Evolutionary conservation across 2,797 vertebrate genomes (phyloP).

Genomic region (Poeciliopsis turneri): DNA sequence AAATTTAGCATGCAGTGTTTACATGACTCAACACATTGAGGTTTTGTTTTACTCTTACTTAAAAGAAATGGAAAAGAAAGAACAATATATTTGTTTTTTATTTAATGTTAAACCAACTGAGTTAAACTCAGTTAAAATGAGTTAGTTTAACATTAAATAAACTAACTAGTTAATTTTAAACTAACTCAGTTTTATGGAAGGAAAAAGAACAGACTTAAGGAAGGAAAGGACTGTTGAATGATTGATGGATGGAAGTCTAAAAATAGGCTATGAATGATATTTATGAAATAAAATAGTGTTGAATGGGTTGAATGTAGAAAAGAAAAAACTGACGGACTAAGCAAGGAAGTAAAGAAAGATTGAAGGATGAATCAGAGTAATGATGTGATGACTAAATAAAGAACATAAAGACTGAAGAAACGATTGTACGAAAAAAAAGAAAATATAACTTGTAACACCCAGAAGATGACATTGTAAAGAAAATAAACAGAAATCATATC

Average conservation of each 20-base stretch:
- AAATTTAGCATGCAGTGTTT: not conserved
- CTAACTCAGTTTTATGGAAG: not conserved
- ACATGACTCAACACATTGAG: not conserved
- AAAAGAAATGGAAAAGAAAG: not conserved
- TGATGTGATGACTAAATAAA: not conserved
- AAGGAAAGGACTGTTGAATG: too few relatives aligned
- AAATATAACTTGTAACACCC: not conserved
- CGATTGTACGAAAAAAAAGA: too few relatives aligned
- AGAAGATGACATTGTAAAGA: slow-evolving; percentile 32
- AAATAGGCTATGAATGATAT: too few relatives aligned
- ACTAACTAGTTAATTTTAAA: too few relatives aligned
- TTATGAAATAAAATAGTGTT: not conserved
- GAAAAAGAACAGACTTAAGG: too few relatives aligned
- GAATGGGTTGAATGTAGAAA: not conserved
- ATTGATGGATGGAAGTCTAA: not conserved
- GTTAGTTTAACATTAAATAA: too few relatives aligned
- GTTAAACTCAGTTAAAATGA: too few relatives aligned
- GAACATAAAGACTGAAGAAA: not conserved
- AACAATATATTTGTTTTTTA: not conserved
- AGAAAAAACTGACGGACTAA: not conserved
- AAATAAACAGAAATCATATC: slow-evolving; percentile 40
- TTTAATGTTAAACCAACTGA: too few relatives aligned
- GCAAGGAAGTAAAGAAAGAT: not conserved
- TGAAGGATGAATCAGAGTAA: not conserved
- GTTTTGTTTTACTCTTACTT: not conserved